These are phyloP conservation scores for Brachyistius frenatus DNA, from an alignment of 2,113 vertebrate genomes.

Conservation along the genomic window DNA sequence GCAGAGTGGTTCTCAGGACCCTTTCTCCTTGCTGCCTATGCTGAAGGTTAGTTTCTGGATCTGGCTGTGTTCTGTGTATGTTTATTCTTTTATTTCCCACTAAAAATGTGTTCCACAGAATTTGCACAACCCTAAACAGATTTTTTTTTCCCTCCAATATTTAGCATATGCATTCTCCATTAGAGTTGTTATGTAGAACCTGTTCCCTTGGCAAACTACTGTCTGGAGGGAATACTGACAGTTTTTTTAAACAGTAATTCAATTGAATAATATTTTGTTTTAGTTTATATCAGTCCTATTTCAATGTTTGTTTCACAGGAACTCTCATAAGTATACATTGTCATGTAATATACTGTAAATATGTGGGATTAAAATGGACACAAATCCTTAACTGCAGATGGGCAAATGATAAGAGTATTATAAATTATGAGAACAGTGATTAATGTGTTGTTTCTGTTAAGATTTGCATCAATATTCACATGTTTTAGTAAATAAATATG, in stretches of 20 bases:
- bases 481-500: slow-evolving; percentile 5
- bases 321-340: background rate
- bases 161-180: slow-evolving; percentile 13
- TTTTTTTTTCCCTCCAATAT: background rate
- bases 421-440: no score
- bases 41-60: slow-evolving; percentile 68
- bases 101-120: slow-evolving; percentile 43
- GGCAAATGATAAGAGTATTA: background rate
- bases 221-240: background rate
- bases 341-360: background rate
- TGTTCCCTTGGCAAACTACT: slow-evolving; percentile 6
- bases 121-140: slow-evolving; percentile 14
- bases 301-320: background rate
- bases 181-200: background rate
- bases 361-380: background rate
- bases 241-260: background rate
- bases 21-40: slow-evolving; percentile 55
- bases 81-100: slow-evolving; percentile 50
- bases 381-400: background rate
- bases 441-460: background rate
- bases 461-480: background rate
- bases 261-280: slow-evolving; percentile 2
- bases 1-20: slow-evolving; percentile 30
- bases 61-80: slow-evolving; percentile 41
- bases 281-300: slow-evolving; percentile 12